Base-by-base conservation (phyloP, 2,113 vertebrate genomes). In the Brachyistius frenatus region DNA sequence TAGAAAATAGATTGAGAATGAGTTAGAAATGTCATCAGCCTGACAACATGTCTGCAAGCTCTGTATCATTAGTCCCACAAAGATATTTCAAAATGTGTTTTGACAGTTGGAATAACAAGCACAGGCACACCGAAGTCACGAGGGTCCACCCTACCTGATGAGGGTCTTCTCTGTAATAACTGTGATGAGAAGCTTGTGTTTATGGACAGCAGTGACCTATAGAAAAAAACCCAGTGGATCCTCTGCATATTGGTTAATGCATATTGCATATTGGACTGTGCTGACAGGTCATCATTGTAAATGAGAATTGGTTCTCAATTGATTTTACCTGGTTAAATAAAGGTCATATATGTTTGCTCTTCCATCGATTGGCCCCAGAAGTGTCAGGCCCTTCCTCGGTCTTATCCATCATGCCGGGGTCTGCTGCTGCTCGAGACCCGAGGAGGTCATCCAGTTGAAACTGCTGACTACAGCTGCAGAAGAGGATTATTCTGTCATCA, bases 321-420 rank as follows among this genome's bases (percentile, higher is more conserved):
- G 23, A 23, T 23, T 23, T 23, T 23, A 23, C 23, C 23, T 23
- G 23, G 23, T 23, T 23, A 23, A 23, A 23, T 23, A 23, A 23
- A 23, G 23, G 23, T 23, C 23, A 23, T 23, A 23, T 23, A 23
- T 23, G 53, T 76, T 88, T 85, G 69, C 53, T 36, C 35, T 80
- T 76, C 7, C 80, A 76, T 71, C 33, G 39, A 80, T 73, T 78
- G 85, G 63, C 47, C 73, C 65, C 76, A 66, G 73, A 77, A 79
- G 44, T 66, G 61, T 72, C 85, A 78, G 66, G 62, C 58, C 65
- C 66, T 63, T 81, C 79, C 83, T 64, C 58, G 69, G 53, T 70
- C 66, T 39, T 70, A 86, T 87, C 78, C 71, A 60, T 89, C 87
- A 76, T 4, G 2, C 62, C 53, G 36, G 23, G 50, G 30, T 71